phyloP scores from a whole-genome alignment of 2,113 vertebrate species.

The Mystacornis crossleyi region DNA sequence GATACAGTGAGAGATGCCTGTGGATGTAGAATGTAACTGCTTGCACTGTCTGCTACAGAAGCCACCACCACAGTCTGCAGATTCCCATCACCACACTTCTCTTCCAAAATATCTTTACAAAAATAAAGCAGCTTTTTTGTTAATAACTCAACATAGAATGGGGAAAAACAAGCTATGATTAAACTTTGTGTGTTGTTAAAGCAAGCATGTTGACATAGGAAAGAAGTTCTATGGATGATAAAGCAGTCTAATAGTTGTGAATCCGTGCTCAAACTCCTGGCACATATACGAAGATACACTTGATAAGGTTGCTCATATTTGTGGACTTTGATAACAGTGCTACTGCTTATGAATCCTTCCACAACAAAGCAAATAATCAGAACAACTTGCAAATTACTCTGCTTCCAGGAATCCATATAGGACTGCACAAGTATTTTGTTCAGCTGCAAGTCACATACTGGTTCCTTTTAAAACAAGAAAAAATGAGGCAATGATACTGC shows the following conservation, averaged over 20 bases:
- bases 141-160: neutral
- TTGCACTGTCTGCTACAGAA: constrained; percentile 62
- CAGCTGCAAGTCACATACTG: neutral
- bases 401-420: neutral
- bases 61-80: constrained; percentile 67
- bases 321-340: neutral
- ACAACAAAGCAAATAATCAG: neutral
- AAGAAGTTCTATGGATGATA: neutral
- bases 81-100: constrained; percentile 64
- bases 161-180: neutral
- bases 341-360: neutral
- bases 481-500: neutral
- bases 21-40: constrained; percentile 67
- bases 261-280: neutral
- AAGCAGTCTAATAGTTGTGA: neutral
- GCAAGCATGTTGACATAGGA: neutral
- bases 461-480: neutral
- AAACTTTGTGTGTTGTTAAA: neutral
- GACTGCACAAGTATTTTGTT: neutral
- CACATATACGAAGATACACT: neutral
- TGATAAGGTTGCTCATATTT: neutral
- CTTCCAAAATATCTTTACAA: constrained; percentile 70
- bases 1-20: constrained; percentile 57
- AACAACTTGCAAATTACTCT: neutral
- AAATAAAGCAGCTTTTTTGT: neutral